Evolutionary conservation across 2,797 vertebrate genomes (phyloP).

Genomic region (Spheniscus humboldti): DNA sequence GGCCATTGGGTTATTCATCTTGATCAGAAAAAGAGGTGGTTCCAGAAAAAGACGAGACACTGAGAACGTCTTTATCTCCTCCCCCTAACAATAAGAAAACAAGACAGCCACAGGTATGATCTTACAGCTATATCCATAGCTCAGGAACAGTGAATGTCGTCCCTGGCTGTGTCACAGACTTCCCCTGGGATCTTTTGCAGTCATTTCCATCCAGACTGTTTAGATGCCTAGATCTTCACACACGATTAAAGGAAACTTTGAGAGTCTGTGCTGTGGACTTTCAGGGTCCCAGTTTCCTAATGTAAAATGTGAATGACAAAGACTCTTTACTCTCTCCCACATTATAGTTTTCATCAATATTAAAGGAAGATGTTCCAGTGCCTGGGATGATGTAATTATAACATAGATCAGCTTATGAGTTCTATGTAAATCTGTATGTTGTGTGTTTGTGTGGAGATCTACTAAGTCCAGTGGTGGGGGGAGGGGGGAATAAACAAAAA

Average conservation of each 20-base stretch:
- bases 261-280: neutral
- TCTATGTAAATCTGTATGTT: neutral
- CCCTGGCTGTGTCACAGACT: neutral
- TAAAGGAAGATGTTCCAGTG: neutral
- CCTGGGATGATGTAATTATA: neutral
- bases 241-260: neutral
- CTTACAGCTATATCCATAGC: neutral
- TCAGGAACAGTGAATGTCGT: neutral
- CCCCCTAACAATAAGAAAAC: neutral
- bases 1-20: neutral
- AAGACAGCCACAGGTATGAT: neutral
- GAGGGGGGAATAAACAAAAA: rapidly evolving
- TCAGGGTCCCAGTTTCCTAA: neutral
- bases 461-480: neutral
- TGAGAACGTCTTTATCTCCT: neutral
- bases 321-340: neutral
- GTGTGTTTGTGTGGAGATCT: neutral
- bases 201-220: neutral
- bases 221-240: neutral
- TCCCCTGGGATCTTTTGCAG: neutral
- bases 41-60: neutral
- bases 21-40: neutral
- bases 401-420: neutral
- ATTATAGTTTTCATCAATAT: neutral
- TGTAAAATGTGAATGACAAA: neutral